These are phyloP conservation scores for Rhyacophila brunnea DNA, from an alignment of 1,140 invertebrate genomes.

Conservation along the genomic window DNA sequence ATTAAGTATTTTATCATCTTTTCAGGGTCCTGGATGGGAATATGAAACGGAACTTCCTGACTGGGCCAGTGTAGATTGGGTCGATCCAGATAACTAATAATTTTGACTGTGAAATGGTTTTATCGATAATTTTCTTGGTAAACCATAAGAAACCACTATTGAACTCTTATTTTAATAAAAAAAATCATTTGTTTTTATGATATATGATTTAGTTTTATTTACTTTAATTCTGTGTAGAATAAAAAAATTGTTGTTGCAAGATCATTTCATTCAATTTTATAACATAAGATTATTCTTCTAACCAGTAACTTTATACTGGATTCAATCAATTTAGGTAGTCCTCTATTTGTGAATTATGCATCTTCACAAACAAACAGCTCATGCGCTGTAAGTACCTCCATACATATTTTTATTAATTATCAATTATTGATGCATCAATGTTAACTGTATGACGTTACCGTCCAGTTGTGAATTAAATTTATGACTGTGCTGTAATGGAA, in stretches of 20 bases:
- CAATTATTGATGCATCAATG: no score
- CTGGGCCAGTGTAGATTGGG: slow-evolving; percentile 84
- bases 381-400: no score
- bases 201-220: background rate
- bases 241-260: background rate
- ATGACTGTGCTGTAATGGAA: no score
- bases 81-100: slow-evolving; percentile 53
- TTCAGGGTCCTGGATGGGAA: slow-evolving; percentile 83
- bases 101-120: slow-evolving; percentile 27
- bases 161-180: slow-evolving; percentile 15
- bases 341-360: no score
- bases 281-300: no score
- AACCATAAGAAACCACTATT: background rate
- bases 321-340: no score
- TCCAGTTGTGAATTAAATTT: no score
- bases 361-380: no score
- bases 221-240: background rate
- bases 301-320: no score
- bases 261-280: slow-evolving; percentile 4
- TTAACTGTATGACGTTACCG: no score
- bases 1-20: slow-evolving; percentile 10
- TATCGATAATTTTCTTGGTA: slow-evolving; percentile 6
- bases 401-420: no score
- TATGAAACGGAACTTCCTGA: slow-evolving; percentile 85
- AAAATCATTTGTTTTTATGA: slow-evolving; percentile 6